Evolutionary conservation across 2,888 invertebrate genomes (phyloP).

Genomic region (Drosophila diplacantha): DNA sequence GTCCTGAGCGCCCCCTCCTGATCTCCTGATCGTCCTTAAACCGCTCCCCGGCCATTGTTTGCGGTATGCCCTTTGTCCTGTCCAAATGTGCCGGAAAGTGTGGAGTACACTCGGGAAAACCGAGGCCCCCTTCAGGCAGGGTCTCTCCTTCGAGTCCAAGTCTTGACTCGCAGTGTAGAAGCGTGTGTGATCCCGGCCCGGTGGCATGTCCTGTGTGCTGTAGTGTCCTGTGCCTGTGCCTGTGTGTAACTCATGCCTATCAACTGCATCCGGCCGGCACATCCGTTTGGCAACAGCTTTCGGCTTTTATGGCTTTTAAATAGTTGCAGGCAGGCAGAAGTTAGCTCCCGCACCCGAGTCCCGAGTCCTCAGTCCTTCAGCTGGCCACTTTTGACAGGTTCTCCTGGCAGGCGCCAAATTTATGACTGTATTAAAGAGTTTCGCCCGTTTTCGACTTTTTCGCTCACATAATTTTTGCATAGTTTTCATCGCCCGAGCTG

Average conservation of each 20-base stretch:
- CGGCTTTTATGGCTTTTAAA: conserved; percentile 72
- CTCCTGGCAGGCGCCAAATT: conserved; percentile 61
- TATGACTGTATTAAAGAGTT: conserved; percentile 71
- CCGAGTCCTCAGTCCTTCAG: neutral
- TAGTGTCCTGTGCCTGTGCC: conserved; percentile 17
- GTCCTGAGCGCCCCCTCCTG: neutral
- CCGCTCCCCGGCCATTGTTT: conserved; percentile 52
- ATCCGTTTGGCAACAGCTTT: conserved; percentile 66
- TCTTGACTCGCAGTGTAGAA: neutral
- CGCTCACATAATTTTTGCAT: conserved; percentile 62
- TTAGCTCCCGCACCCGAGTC: conserved; percentile 3
- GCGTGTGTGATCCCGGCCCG: conserved; percentile 16
- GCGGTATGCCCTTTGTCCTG: conserved; percentile 59
- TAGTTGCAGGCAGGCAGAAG: conserved; percentile 55
- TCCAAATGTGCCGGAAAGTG: conserved; percentile 65
- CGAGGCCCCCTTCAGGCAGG: no score
- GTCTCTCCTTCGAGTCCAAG: no score
- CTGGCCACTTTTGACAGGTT: conserved; percentile 50
- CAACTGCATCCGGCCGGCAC: conserved; percentile 63
- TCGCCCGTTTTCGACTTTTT: conserved; percentile 34
- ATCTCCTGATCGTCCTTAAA: conserved; percentile 10
- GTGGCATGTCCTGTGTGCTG: conserved; percentile 11
- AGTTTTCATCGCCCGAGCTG: conserved; percentile 53
- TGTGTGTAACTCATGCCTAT: conserved; percentile 57
- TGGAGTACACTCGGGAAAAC: conserved; percentile 14